Evolutionary conservation across 2,113 vertebrate genomes (phyloP).

Genomic region (Daubentonia madagascariensis): DNA sequence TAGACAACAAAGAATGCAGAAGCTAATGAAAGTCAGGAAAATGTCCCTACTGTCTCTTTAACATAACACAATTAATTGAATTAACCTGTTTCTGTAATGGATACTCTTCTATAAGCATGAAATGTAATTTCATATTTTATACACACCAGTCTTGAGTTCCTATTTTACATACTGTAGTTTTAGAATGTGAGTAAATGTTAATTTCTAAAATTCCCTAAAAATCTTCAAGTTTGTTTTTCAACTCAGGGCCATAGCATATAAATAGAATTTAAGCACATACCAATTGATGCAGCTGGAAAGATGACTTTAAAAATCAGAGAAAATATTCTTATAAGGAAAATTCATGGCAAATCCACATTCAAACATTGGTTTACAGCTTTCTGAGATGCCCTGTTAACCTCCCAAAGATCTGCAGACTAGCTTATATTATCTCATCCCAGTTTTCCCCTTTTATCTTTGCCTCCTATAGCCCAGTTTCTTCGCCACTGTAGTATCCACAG

Average conservation of each 20-base stretch:
- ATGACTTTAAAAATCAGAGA: slow-evolving; percentile 8
- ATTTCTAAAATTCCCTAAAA: slow-evolving; percentile 23
- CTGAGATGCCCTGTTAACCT: slow-evolving; percentile 17
- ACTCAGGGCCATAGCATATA: background rate
- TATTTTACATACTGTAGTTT: background rate
- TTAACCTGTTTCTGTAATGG: slow-evolving; percentile 9
- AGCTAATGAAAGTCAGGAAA: background rate
- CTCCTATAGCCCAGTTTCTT: slow-evolving; percentile 24
- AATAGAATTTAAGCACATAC: background rate
- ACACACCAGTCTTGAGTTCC: background rate
- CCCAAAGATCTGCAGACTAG: background rate
- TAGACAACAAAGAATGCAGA: background rate
- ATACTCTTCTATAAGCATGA: background rate
- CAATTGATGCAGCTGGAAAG: background rate
- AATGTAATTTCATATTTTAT: slow-evolving; percentile 21
- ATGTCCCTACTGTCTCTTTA: background rate
- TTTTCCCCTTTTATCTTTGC: background rate
- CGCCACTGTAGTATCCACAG: slow-evolving; percentile 79
- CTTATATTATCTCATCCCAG: background rate
- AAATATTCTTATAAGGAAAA: background rate
- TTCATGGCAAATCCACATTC: background rate
- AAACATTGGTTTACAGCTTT: background rate
- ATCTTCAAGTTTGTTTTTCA: background rate
- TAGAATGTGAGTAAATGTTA: background rate
- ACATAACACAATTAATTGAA: slow-evolving; percentile 11